Evolutionary conservation across 1,140 invertebrate genomes (phyloP).

Genomic region (Mercenaria mercenaria): DNA sequence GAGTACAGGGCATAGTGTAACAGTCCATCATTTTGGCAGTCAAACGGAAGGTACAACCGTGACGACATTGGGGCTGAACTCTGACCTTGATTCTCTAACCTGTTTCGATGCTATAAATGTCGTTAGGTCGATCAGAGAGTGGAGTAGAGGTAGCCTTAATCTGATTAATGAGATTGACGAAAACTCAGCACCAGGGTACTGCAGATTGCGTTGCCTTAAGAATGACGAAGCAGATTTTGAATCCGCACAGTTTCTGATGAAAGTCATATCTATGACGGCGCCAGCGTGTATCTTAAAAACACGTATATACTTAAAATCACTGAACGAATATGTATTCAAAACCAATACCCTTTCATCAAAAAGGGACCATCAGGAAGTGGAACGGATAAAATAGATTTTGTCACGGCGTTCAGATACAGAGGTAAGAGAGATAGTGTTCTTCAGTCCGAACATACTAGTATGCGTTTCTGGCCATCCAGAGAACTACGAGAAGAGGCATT

Average conservation of each 20-base stretch:
- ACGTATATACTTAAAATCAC: neutral
- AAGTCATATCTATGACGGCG: neutral
- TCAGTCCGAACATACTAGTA: neutral
- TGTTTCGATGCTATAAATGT: neutral
- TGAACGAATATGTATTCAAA: neutral
- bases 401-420: neutral
- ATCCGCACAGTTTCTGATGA: neutral
- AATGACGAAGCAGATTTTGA: neutral
- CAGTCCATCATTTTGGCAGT: neutral
- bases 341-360: neutral
- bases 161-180: neutral
- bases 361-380: slow-evolving; percentile 10
- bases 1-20: neutral
- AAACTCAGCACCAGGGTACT: neutral
- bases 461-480: neutral
- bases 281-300: neutral
- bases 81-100: neutral
- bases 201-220: neutral
- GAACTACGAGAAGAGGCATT: neutral
- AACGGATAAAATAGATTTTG: neutral
- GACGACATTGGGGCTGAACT: neutral
- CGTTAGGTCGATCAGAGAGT: neutral
- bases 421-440: neutral
- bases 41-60: neutral
- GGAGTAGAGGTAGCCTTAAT: neutral